Evolutionary conservation across 1,140 invertebrate species (phyloP).

Genomic region (Asobara japonica): DNA sequence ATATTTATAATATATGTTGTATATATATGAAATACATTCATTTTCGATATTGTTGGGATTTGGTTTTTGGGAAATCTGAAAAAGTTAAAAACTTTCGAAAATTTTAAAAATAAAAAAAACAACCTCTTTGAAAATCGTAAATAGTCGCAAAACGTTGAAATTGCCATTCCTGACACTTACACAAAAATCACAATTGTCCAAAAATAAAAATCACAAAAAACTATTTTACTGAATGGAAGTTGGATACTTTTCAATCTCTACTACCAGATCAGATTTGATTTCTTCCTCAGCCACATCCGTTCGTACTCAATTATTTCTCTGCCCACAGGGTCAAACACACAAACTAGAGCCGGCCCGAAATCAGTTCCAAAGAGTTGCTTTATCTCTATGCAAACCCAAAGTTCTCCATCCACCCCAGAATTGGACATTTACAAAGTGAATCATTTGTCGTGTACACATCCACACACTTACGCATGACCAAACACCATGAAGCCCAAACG

Average conservation of each 20-base stretch:
- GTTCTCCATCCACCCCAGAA: slow-evolving; percentile 29
- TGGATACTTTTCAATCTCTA: neutral
- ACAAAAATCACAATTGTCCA: neutral
- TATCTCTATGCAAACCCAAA: slow-evolving; percentile 22
- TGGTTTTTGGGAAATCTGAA: too few species aligned
- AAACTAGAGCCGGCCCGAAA: neutral
- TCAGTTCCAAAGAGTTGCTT: slow-evolving; percentile 1
- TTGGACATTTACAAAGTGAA: slow-evolving; percentile 51
- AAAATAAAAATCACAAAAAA: too few species aligned
- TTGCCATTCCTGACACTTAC: too few species aligned
- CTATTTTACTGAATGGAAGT: neutral
- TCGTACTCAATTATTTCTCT: neutral
- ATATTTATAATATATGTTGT: too few species aligned
- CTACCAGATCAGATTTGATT: neutral
- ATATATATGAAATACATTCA: too few species aligned
- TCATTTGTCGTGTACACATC: slow-evolving; percentile 43
- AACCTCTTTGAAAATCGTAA: too few species aligned
- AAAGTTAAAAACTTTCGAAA: too few species aligned
- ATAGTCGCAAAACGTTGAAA: too few species aligned
- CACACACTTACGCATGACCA: slow-evolving; percentile 44
- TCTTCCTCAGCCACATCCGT: neutral
- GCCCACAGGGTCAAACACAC: neutral
- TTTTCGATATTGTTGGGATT: too few species aligned
- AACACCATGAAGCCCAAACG: slow-evolving; percentile 35
- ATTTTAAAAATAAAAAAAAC: too few species aligned